phyloP scores from a whole-genome alignment of 2,797 vertebrate species.

The Arrhamphus sclerolepis region DNA sequence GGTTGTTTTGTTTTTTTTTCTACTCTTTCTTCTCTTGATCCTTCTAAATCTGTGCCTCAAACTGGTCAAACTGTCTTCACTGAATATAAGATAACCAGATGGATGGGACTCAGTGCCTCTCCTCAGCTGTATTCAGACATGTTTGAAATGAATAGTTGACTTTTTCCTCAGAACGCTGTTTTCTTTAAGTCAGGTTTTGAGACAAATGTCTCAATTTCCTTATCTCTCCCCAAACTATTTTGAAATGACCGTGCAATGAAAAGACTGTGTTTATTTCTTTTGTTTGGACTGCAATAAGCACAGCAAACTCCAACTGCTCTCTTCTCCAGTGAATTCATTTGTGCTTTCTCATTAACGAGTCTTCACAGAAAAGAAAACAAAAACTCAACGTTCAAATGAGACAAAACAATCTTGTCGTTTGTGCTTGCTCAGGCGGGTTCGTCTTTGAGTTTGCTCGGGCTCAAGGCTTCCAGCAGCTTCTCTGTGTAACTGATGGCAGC shows the following conservation, averaged over 20 bases:
- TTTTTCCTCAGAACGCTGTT: conserved; percentile 17
- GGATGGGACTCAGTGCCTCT: no score
- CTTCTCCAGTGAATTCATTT: conserved; percentile 42
- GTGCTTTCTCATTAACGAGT: conserved; percentile 49
- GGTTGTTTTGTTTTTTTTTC: no score
- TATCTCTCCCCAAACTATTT: conserved; percentile 26
- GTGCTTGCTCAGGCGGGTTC: conserved; percentile 41
- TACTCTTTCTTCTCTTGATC: no score
- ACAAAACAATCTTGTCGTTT: conserved; percentile 48
- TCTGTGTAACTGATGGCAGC: conserved; percentile 59
- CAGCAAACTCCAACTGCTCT: conserved; percentile 26
- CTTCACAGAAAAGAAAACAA: conserved; percentile 18
- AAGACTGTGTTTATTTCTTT: conserved; percentile 41
- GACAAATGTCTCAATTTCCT: conserved; percentile 3
- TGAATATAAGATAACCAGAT: no score
- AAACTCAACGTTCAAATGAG: conserved; percentile 23
- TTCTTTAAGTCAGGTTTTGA: conserved; percentile 19
- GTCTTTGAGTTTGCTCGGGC: conserved; percentile 42
- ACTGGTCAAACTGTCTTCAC: no score
- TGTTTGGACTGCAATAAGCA: conserved; percentile 48
- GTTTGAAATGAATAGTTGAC: no score
- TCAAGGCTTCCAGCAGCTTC: conserved; percentile 53
- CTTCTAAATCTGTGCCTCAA: no score
- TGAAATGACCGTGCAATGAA: conserved; percentile 26
- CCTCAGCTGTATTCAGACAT: no score